Base-by-base conservation (phyloP, 2,888 invertebrate genomes). In the Melitaea athalia region DNA sequence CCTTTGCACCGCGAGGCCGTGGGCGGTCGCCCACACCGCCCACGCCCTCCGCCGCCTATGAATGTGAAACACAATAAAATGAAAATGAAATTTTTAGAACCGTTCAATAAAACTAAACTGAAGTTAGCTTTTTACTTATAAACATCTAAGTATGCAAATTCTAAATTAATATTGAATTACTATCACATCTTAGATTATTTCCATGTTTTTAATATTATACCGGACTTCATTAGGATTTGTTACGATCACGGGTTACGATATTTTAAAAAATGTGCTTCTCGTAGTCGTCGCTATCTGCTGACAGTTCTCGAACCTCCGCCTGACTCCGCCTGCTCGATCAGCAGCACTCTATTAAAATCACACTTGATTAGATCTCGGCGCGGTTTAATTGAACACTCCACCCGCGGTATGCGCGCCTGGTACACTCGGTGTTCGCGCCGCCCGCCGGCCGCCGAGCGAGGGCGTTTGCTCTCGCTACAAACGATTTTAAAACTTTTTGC, bases 311-410 rank as follows among this genome's bases (percentile, higher is more conserved):
- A 73, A 73, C 75, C 68, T 43, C 53, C 53, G 63, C 63, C 75
- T 75, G 81, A 75, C 68, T 43, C 53, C 53, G 63, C 63, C 75
- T 75, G 81, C 75, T 79, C 76, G 79, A 84, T 83, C 83, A 79
- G 76, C 84, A 81, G 81, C 81, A 82, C 84, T 88, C 83, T 85
- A 87, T 88, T 87, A 89, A 87, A 88, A 88, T 88, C 85, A 85
- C 88, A 86, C 86, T 89, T 86, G 88, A 89, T 91, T 87, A 88
- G 82, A 87, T 88, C 86, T 84, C 80, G 78, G 80, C 78, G 83
- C 82, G 80, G 82, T 85, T 87, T 87, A 89, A 88, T 90, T 89
- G 86, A 86, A 87, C 83, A 81, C 85, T 85, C 80, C 82, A 76
- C 77, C 74, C 75, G 81, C 77, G 80, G 84, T 85, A 87, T 87